These are phyloP conservation scores for Leptobrachium leishanense DNA, from an alignment of 2,113 vertebrate species.

Conservation along the genomic window DNA sequence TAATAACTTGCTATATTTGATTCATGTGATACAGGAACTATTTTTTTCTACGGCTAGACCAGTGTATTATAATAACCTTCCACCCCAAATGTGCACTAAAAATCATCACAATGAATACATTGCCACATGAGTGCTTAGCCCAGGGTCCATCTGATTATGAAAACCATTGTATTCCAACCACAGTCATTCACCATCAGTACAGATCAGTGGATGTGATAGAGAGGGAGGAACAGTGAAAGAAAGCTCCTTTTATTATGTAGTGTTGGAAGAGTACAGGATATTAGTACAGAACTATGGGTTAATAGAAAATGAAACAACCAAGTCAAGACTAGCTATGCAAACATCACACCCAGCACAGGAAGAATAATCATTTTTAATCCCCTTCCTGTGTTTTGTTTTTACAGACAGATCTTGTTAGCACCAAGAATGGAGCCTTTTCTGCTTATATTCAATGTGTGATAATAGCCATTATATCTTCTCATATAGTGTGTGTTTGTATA, in stretches of 20 bases:
- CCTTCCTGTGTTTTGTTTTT: conserved; percentile 32
- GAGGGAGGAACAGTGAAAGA: background rate
- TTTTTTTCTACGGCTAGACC: too few species aligned
- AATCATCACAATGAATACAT: too few species aligned
- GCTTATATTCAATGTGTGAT: conserved; percentile 21
- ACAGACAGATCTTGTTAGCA: conserved; percentile 13
- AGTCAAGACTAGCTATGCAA: conserved; percentile 45
- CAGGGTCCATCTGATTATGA: too few species aligned
- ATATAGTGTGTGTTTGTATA: background rate
- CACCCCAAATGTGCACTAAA: too few species aligned
- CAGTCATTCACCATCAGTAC: too few species aligned
- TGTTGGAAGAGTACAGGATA: conserved; percentile 11
- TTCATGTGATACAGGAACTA: too few species aligned
- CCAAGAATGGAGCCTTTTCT: conserved; percentile 27
- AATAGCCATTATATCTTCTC: conserved; percentile 27
- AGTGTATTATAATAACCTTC: too few species aligned
- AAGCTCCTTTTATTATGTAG: background rate
- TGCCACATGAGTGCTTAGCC: too few species aligned
- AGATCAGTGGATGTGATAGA: background rate
- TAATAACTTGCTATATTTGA: too few species aligned
- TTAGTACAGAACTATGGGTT: conserved; percentile 19
- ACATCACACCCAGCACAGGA: conserved; percentile 43
- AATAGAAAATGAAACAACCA: conserved; percentile 33
- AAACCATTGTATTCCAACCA: too few species aligned
- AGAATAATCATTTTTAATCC: conserved; percentile 40